Percentiles rank a stretch among this genome's conserved stretches.
Evolutionary conservation across 1,140 invertebrate species (phyloP).

Genomic region (Elysia chlorotica): DNA sequence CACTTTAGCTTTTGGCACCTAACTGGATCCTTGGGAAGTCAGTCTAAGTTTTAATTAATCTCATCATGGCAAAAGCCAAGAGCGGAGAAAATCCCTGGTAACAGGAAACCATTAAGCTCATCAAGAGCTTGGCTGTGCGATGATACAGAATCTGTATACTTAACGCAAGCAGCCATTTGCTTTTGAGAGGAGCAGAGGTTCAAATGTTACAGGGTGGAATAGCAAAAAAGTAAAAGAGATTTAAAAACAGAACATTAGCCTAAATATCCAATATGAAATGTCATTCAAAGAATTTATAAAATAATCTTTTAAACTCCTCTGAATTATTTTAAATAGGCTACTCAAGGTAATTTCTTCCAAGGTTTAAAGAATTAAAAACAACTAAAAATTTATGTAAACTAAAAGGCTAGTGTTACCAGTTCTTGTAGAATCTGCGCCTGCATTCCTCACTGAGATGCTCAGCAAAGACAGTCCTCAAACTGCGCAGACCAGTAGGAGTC

Average conservation of each 20-base stretch:
- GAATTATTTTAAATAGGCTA: too few relatives aligned
- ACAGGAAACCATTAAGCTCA: constrained; percentile 32
- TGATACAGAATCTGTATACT: neutral
- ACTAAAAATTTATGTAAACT: neutral
- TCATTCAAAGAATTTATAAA: neutral
- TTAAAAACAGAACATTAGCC: too few relatives aligned
- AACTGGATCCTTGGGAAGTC: too few relatives aligned
- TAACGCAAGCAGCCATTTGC: neutral
- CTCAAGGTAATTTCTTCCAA: too few relatives aligned
- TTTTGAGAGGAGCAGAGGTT: constrained; percentile 24
- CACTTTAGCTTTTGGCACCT: too few relatives aligned
- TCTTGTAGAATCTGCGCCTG: constrained; percentile 98
- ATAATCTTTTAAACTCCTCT: neutral
- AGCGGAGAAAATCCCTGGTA: constrained; percentile 38
- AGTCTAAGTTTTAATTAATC: too few relatives aligned
- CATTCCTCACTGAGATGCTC: constrained; percentile 99
- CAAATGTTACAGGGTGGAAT: neutral
- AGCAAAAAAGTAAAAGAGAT: too few relatives aligned
- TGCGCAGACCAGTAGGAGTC: constrained; percentile 93
- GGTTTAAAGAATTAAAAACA: neutral
- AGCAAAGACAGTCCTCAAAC: constrained; percentile 95
- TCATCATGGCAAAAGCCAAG: constrained; percentile 45
- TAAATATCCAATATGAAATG: neutral
- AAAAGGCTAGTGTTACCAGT: too few relatives aligned
- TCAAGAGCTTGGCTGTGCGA: too few relatives aligned